Evolutionary conservation across 1,140 invertebrate species (phyloP).

Genomic region (Thereuonema tuberculata): DNA sequence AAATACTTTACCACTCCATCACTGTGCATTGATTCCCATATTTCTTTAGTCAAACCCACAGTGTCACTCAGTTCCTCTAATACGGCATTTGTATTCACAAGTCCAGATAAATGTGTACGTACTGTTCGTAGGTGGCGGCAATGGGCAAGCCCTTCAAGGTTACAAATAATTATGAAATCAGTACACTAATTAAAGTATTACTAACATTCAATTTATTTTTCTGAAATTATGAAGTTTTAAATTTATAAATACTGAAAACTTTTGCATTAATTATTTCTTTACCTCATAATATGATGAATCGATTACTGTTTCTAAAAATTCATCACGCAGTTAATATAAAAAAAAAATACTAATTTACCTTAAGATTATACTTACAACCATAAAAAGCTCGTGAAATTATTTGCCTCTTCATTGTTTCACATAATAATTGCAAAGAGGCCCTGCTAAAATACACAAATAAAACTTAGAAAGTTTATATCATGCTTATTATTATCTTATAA

Average conservation of each 20-base stretch:
- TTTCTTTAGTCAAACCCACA: slow-evolving; percentile 49
- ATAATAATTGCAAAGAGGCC: slow-evolving; percentile 53
- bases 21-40: slow-evolving; percentile 40
- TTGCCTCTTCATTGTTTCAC: slow-evolving; percentile 83
- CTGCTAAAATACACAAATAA: slow-evolving; percentile 35
- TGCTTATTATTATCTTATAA: too few relatives aligned
- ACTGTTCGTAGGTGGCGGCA: slow-evolving; percentile 83
- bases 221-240: slow-evolving; percentile 1
- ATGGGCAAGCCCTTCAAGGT: slow-evolving; percentile 57
- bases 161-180: slow-evolving; percentile 5
- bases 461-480: too few relatives aligned
- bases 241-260: too few relatives aligned
- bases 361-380: slow-evolving; percentile 49
- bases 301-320: too few relatives aligned
- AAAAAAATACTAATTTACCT: background rate
- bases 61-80: slow-evolving; percentile 20
- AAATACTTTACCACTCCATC: too few relatives aligned
- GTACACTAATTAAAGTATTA: slow-evolving; percentile 1
- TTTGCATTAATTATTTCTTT: slow-evolving; percentile 9
- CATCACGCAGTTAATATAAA: too few relatives aligned
- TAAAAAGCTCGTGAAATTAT: slow-evolving; percentile 92
- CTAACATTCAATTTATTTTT: slow-evolving; percentile 5
- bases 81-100: slow-evolving; percentile 47
- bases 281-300: too few relatives aligned
- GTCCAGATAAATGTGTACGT: slow-evolving; percentile 73